A percentile compares a stretch with the other conserved stretches of the same genome.
Conservation (phyloP, 1,140 invertebrate genomes). For the Drosophila yakuba region DNA sequence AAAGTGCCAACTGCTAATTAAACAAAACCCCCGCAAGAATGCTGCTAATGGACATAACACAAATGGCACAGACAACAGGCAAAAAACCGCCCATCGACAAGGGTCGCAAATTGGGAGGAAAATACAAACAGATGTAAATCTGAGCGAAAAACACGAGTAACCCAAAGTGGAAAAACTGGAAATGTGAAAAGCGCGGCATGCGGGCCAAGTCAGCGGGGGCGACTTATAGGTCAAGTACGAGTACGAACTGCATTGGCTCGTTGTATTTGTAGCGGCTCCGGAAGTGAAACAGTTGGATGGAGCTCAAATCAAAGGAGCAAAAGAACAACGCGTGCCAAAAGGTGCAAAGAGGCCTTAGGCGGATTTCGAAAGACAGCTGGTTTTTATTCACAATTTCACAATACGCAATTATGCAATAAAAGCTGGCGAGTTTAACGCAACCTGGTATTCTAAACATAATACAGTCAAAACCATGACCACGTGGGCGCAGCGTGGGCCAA, state of each 20-base stretch:
- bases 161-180: conserved; percentile 53
- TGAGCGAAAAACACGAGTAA: conserved; percentile 70
- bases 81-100: conserved; percentile 68
- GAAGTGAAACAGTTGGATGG: conserved; percentile 59
- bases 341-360: conserved; percentile 41
- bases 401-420: conserved; percentile 65
- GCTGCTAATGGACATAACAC: conserved; percentile 41
- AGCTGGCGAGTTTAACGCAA: conserved; percentile 31
- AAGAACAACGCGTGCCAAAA: conserved; percentile 71
- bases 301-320: conserved; percentile 35
- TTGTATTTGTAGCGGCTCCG: conserved; percentile 20
- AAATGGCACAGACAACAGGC: conserved; percentile 51
- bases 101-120: conserved; percentile 20
- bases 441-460: not conserved
- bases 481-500: conserved; percentile 34
- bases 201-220: conserved; percentile 65
- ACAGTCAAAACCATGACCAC: not conserved
- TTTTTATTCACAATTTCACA: conserved; percentile 7
- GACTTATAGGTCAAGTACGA: conserved; percentile 52
- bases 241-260: conserved; percentile 49
- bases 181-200: conserved; percentile 69
- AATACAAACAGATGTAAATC: conserved; percentile 83
- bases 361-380: conserved; percentile 62
- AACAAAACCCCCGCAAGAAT: conserved; percentile 32
- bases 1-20: conserved; percentile 27